Evolutionary conservation across 2,797 vertebrate species (phyloP).

Genomic region (Vespertilio murinus): DNA sequence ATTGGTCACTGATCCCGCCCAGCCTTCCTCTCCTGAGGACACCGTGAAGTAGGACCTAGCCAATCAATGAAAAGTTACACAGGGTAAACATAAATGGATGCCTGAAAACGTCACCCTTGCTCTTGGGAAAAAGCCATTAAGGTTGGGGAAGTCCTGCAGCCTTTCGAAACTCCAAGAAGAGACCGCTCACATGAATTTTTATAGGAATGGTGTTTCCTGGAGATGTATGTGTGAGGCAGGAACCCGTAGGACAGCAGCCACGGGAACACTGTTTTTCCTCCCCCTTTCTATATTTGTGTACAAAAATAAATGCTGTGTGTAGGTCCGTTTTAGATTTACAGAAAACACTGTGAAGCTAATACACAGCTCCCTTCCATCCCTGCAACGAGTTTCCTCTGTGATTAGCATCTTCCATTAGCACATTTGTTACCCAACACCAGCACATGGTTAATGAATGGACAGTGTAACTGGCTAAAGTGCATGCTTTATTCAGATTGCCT

Average conservation of each 20-base stretch:
- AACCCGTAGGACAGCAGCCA: neutral
- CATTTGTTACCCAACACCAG: neutral
- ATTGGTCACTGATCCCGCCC: neutral
- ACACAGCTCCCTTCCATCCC: neutral
- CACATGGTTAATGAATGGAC: neutral
- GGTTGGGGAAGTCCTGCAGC: neutral
- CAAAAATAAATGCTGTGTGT: neutral
- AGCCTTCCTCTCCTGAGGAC: neutral
- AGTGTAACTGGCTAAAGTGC: neutral
- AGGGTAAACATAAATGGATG: neutral
- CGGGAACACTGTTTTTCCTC: neutral
- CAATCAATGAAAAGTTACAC: neutral
- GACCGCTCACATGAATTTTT: constrained; percentile 8
- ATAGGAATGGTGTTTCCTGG: neutral
- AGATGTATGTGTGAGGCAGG: neutral
- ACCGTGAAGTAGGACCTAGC: neutral
- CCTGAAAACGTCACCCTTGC: neutral
- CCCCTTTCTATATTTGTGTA: too few relatives aligned
- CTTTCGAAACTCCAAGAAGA: neutral
- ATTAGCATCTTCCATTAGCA: neutral
- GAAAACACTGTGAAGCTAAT: neutral
- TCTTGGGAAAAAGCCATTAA: neutral
- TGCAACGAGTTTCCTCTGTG: neutral
- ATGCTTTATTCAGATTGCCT: neutral
- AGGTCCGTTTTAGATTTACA: neutral